Percentiles rank a stretch among this genome's conserved stretches.
Evolutionary conservation across 2,113 vertebrate genomes (phyloP).

Genomic region (Megaceryle maxima): DNA sequence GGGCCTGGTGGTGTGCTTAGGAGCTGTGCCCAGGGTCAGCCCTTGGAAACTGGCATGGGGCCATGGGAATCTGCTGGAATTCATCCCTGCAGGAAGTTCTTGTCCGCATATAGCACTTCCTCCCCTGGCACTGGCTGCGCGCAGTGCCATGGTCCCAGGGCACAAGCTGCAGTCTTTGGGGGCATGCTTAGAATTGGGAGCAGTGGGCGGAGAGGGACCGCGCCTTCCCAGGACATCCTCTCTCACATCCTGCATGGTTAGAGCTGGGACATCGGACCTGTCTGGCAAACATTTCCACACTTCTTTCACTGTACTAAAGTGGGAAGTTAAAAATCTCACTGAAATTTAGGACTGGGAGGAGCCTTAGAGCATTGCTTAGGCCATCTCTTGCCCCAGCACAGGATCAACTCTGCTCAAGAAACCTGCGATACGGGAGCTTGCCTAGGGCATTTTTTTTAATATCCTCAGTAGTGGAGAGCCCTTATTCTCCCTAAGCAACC

Average conservation of each 20-base stretch:
- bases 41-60: neutral
- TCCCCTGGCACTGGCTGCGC: neutral
- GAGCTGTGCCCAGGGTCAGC: neutral
- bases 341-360: neutral
- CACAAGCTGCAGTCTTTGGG: rapidly evolving
- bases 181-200: neutral
- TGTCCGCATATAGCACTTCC: neutral
- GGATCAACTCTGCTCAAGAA: neutral
- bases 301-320: neutral
- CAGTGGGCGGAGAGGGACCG: neutral
- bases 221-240: neutral
- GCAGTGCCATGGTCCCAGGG: neutral
- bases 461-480: neutral
- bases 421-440: neutral
- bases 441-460: neutral
- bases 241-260: rapidly evolving
- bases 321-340: neutral
- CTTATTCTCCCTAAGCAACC: neutral
- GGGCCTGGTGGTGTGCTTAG: rapidly evolving
- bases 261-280: neutral
- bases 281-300: neutral
- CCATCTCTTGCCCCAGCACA: neutral
- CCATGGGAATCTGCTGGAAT: neutral
- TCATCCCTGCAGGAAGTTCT: neutral
- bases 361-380: neutral